These are phyloP conservation scores for Xiphydria camelus DNA, from an alignment of 2,888 invertebrate species.

Conservation along the genomic window DNA sequence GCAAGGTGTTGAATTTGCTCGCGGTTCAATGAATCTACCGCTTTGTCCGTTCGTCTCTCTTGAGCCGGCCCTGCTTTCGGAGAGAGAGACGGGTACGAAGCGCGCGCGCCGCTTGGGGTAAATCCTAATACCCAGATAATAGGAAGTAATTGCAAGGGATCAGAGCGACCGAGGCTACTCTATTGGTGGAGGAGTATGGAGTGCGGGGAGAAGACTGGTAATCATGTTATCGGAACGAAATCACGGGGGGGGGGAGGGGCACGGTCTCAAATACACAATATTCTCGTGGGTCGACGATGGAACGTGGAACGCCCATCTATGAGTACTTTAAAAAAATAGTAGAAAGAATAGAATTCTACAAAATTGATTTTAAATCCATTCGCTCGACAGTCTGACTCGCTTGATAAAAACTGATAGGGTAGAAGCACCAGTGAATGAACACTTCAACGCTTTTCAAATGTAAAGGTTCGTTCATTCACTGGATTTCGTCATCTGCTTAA, in stretches of 20 bases:
- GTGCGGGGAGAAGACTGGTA: conserved; percentile 32
- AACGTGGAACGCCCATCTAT: too few species aligned
- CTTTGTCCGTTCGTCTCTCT: conserved; percentile 1
- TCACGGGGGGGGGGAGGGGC: too few species aligned
- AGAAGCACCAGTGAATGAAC: too few species aligned
- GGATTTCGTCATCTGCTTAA: too few species aligned
- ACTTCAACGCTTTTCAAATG: too few species aligned
- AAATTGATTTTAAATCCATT: too few species aligned
- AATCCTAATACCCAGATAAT: conserved; percentile 59
- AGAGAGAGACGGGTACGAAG: conserved; percentile 25
- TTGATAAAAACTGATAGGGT: too few species aligned
- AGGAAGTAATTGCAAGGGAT: conserved; percentile 59
- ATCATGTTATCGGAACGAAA: conserved; percentile 52
- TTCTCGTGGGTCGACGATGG: too few species aligned
- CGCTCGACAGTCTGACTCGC: too few species aligned
- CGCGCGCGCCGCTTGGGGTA: conserved; percentile 50
- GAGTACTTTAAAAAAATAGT: too few species aligned
- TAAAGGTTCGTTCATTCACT: too few species aligned
- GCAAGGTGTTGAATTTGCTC: conserved; percentile 14
- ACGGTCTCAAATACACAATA: conserved; percentile 51
- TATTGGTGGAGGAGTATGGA: conserved; percentile 16
- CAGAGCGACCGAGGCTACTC: conserved; percentile 52
- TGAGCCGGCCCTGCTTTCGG: neutral
- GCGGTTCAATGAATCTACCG: conserved; percentile 1
- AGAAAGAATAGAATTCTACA: too few species aligned